Conservation (phyloP, 2,113 vertebrate species). For the Saccopteryx bilineata region DNA sequence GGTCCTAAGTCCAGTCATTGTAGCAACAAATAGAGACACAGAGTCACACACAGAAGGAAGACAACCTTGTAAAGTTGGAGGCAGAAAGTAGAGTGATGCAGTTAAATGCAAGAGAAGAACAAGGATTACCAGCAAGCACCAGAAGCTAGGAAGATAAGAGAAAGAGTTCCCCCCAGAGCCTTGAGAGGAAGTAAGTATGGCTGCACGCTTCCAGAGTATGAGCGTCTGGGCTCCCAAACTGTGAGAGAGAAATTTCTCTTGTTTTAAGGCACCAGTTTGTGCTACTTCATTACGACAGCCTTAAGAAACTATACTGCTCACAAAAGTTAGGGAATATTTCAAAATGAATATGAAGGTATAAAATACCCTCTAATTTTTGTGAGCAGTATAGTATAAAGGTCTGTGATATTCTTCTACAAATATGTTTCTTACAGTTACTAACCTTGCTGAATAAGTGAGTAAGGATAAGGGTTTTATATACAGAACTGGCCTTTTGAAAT, state of each 20-base stretch:
- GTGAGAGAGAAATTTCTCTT: not conserved
- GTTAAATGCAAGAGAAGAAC: not conserved
- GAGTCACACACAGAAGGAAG: not conserved
- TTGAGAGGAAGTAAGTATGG: not conserved
- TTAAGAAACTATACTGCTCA: not conserved
- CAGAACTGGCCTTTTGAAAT: not conserved
- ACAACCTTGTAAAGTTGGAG: not conserved
- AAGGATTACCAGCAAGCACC: not conserved
- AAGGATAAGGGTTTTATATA: not conserved
- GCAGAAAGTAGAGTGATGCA: not conserved
- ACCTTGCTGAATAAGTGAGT: not conserved
- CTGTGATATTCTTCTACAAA: not conserved
- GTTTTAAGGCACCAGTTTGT: not conserved
- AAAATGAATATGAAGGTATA: too few species aligned
- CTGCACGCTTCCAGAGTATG: not conserved
- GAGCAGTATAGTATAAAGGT: not conserved
- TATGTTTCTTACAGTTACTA: not conserved
- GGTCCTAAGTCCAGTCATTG: not conserved
- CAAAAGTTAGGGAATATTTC: too few species aligned
- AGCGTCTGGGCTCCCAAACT: not conserved
- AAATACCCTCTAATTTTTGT: too few species aligned
- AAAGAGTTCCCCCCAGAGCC: rapidly evolving
- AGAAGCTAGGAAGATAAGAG: not conserved
- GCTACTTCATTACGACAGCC: not conserved
- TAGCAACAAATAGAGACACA: not conserved